Base-by-base conservation (phyloP, 2,797 vertebrate species). In the Hydrocynus forskahlii region DNA sequence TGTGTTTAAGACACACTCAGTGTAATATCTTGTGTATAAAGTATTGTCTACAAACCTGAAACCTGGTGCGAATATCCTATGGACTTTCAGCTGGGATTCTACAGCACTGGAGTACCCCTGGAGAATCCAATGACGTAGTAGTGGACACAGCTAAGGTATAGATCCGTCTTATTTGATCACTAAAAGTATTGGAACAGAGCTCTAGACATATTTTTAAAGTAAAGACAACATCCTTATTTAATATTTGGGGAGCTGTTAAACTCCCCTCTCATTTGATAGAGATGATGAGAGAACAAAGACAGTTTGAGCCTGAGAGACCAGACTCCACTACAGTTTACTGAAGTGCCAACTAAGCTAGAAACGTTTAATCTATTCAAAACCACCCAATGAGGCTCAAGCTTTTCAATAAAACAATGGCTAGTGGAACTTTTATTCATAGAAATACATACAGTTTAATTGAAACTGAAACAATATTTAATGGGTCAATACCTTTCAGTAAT, bases 141-240 rank as follows among this genome's bases (percentile, higher is more conserved):
- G 91, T 84, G 81, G 87, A 92, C 91, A 93, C 76, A 93, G 87
- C 93, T 93, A 94, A 91, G 85, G 91, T 92, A 91, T 84, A 85
- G 84, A 89, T 88, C 87, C 85, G 75, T 83, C 87, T 88, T 89
- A 88, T 90, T 80, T 90, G 87, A 86, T 79, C 84, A 83, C 89
- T 90, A 90, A 88, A 88, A 90, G 88, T 90, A 92, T 89, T 92
- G 85, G 89, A 94, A 93, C 94, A 94, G 92, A 92, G 87, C 89
- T 88, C 91, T 92, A 90, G 81, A 91, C 87, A 90, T 92, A 93
- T 92, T 94, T 90, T 90, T 81, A 88, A 84, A 84, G 83, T 89
- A 90, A 91, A 90, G 78, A 90, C 88, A 94, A 90, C 92, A 91
- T 91, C 21, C 69, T 88, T 86, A 85, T 85, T 88, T 83, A 82